phyloP scores from a whole-genome alignment of 2,113 vertebrate genomes.

The Serilophus lunatus region DNA sequence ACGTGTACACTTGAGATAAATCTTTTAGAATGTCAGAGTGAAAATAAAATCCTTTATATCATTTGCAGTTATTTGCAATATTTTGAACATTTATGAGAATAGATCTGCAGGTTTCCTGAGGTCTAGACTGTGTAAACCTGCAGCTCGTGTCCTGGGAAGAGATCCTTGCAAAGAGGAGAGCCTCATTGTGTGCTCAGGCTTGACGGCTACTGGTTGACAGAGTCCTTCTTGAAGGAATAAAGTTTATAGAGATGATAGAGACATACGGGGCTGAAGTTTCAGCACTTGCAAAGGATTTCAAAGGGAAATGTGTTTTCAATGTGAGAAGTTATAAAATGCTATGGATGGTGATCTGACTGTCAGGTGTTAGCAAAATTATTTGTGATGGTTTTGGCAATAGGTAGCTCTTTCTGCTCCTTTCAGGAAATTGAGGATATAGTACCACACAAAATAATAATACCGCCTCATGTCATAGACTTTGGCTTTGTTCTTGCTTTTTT shows the following conservation, averaged over 20 bases:
- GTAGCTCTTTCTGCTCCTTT: neutral
- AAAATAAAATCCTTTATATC: neutral
- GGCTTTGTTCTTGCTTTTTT: neutral
- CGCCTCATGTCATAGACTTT: neutral
- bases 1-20: neutral
- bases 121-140: neutral
- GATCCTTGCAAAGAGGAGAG: neutral
- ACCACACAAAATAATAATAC: neutral
- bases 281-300: neutral
- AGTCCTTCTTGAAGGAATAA: neutral
- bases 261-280: neutral
- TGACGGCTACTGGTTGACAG: neutral
- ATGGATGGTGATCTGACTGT: neutral
- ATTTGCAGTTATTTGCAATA: neutral
- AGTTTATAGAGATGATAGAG: neutral
- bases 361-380: neutral
- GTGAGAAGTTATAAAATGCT: neutral
- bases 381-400: neutral
- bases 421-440: neutral
- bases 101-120: neutral
- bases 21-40: neutral
- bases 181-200: neutral
- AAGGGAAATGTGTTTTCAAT: neutral
- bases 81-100: neutral
- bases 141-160: neutral